These are phyloP conservation scores for Diploscapter pachys DNA, from an alignment of 1,140 invertebrate species.

Conservation along the genomic window DNA sequence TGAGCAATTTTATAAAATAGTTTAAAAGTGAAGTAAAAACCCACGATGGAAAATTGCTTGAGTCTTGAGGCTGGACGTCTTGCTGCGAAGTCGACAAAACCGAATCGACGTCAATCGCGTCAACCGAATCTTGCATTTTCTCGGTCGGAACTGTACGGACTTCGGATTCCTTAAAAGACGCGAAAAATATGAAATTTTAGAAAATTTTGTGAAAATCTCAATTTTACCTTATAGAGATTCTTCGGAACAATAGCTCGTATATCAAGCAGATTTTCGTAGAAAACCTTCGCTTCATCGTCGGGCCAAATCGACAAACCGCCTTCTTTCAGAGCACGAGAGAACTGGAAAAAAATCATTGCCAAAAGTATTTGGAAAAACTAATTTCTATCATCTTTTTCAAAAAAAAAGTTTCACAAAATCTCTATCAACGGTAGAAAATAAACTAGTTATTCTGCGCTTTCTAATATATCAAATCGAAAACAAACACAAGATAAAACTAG, in stretches of 20 bases:
- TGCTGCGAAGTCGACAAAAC: no score
- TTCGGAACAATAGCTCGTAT: conserved; percentile 33
- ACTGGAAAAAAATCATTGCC: conserved; percentile 10
- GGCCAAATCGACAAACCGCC: conserved; percentile 30
- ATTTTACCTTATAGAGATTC: conserved; percentile 23
- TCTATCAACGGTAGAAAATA: neutral
- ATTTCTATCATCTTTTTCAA: neutral
- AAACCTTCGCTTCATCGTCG: conserved; percentile 34
- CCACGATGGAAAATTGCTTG: no score
- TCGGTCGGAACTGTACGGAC: conserved; percentile 9
- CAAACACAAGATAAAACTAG: no score
- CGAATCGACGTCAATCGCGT: conserved; percentile 3
- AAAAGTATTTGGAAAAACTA: neutral
- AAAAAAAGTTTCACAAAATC: neutral
- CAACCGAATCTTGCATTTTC: neutral
- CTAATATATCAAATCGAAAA: neutral
- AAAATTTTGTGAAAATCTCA: neutral
- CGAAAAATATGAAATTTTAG: neutral
- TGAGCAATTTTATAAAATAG: no score
- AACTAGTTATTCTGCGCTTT: neutral
- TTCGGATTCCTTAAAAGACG: conserved; percentile 18
- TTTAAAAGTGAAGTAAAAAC: no score
- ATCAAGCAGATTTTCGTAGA: conserved; percentile 35
- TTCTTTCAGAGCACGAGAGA: conserved; percentile 17
- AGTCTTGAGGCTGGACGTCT: no score